phyloP scores from a whole-genome alignment of 2,113 vertebrate genomes.

The Clupea harengus region DNA sequence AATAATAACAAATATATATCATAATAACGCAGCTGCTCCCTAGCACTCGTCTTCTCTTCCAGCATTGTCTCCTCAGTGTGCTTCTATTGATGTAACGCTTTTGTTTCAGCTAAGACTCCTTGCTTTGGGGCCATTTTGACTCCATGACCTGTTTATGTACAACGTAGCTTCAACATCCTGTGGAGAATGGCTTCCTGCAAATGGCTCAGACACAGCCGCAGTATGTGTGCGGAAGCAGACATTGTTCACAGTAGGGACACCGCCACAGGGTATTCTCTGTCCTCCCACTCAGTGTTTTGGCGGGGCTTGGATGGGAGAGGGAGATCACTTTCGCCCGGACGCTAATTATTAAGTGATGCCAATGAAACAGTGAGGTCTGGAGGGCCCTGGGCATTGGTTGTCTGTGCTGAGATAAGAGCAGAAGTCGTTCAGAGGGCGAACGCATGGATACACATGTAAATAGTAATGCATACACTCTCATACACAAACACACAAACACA shows the following conservation, averaged over 20 bases:
- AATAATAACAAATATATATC: neutral
- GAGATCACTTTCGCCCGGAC: constrained; percentile 35
- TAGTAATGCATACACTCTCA: neutral
- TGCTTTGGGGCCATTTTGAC: neutral
- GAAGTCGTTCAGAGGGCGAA: constrained; percentile 1
- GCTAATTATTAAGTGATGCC: constrained; percentile 47
- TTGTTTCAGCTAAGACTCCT: neutral
- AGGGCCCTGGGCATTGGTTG: constrained; percentile 16
- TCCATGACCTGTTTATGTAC: neutral
- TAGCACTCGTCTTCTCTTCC: neutral
- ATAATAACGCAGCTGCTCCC: neutral
- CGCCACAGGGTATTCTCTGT: neutral
- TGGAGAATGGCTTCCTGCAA: neutral
- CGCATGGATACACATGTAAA: neutral
- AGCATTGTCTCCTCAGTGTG: neutral
- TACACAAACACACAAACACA: neutral
- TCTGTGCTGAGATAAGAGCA: constrained; percentile 28
- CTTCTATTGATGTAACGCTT: neutral
- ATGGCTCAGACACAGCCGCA: neutral
- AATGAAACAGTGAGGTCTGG: constrained; percentile 49
- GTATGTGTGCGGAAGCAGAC: neutral
- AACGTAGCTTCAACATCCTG: neutral
- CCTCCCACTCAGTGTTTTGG: neutral
- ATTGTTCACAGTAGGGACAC: neutral
- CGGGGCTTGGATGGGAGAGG: constrained; percentile 40